Base-by-base conservation (phyloP, 2,888 invertebrate species). In the Drosophila melanosoma region DNA sequence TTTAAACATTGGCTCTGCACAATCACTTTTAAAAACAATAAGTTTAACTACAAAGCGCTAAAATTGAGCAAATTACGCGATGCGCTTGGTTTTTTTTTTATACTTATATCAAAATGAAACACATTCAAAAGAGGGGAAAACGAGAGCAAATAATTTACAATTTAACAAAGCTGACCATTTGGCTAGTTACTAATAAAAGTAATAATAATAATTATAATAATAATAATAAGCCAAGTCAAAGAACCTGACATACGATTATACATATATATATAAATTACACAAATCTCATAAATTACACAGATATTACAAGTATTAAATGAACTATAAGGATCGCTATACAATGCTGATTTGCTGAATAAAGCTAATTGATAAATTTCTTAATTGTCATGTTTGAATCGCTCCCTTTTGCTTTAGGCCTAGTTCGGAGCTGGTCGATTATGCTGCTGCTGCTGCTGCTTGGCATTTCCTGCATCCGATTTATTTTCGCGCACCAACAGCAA, bases 401-500 rank as follows among this genome's bases (percentile, higher is more conserved):
- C 72, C 76, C 35, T 11, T 42, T 11, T 17, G 45, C 20, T 45
- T 17, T 51, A 42, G 17, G 59, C 67, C 67, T 85, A 83, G 69
- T 88, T 86, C 40, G 77, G 68, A 53, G 79, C 48, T 49, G 87
- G 76, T 57, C 87, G 82, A 65, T 83, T 87, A 62, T 81, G 75
- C 5, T 40, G 86, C 58, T 81, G 73, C 58, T 81, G 73, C 42
- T 75, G 83, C 54, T 82, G 74, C 40, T 78, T 81, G 15, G 61
- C 33, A 58, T 59, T 79, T 7, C 68, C 61, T 0, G 66, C 48
- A 49, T 93, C 93, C 8, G 88, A 83, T 77, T 93, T 93, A 76
- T 94, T 94, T 84, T 94, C 94, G 38, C 94, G 95, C 78, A 95
- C 94, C 82, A 95, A 93, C 63, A 93, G 93, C 59, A 97, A 95